These are phyloP conservation scores for Salvelinus alpinus DNA, from an alignment of 2,113 vertebrate species.

Conservation along the genomic window DNA sequence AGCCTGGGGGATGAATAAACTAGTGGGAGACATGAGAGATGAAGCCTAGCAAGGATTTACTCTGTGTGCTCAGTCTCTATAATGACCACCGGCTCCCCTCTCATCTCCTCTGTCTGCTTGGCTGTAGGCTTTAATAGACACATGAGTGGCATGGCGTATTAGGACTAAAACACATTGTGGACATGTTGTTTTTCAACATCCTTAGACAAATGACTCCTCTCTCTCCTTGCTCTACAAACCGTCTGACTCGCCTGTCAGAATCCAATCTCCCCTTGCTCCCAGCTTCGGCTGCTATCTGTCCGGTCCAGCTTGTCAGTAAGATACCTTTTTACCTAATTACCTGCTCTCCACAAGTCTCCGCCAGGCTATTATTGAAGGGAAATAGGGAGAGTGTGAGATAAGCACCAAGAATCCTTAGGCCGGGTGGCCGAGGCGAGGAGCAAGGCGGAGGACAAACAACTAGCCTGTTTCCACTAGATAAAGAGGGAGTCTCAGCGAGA, in stretches of 20 bases:
- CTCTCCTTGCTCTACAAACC: constrained; percentile 26
- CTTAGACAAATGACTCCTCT: constrained; percentile 37
- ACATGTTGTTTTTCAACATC: constrained; percentile 27
- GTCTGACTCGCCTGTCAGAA: constrained; percentile 4
- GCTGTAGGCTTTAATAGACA: constrained; percentile 51
- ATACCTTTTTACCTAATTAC: constrained; percentile 66
- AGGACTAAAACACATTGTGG: constrained; percentile 49
- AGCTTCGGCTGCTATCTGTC: constrained; percentile 53
- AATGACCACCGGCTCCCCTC: constrained; percentile 41
- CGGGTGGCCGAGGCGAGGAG: constrained; percentile 21
- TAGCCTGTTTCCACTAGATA: constrained; percentile 74
- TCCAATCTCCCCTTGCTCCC: too few species aligned
- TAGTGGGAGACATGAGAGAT: too few species aligned
- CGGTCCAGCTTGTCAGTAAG: constrained; percentile 64
- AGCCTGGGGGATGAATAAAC: not conserved
- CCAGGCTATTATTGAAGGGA: constrained; percentile 59
- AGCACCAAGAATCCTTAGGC: constrained; percentile 64
- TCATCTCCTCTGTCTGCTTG: too few species aligned
- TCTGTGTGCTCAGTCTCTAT: constrained; percentile 26
- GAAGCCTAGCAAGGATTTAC: constrained; percentile 51
- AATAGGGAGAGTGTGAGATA: constrained; percentile 64
- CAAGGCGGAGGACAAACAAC: constrained; percentile 49
- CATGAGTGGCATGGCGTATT: constrained; percentile 53
- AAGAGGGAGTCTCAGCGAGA: constrained; percentile 37
- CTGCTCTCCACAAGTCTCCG: constrained; percentile 36